Evolutionary conservation across 2,113 vertebrate genomes (phyloP).

Genomic region (Bambusicola thoracicus): DNA sequence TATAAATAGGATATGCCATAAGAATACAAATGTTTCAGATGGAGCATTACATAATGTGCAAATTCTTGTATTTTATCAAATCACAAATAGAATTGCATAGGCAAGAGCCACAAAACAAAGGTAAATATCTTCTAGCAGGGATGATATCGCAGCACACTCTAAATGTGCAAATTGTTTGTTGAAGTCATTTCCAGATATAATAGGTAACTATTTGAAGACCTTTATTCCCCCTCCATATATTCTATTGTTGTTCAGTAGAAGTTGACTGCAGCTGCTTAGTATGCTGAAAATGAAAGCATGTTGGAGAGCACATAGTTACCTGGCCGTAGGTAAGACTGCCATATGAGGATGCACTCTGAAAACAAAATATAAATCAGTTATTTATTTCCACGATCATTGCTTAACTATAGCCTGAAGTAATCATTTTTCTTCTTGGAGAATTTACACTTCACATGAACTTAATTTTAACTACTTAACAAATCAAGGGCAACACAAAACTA

Average conservation of each 20-base stretch:
- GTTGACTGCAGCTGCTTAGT: neutral
- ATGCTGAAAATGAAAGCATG: neutral
- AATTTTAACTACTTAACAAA: neutral
- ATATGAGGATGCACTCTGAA: conserved; percentile 3
- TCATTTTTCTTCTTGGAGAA: neutral
- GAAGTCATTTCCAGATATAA: neutral
- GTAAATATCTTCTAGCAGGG: neutral
- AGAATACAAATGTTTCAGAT: neutral
- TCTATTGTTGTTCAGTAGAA: neutral
- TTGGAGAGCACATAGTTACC: conserved; percentile 33
- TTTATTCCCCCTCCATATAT: neutral
- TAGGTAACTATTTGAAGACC: neutral
- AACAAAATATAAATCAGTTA: neutral
- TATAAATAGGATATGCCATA: neutral
- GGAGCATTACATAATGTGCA: neutral
- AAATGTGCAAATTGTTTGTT: neutral
- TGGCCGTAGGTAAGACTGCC: conserved; percentile 38
- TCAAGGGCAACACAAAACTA: neutral
- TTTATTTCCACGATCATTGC: neutral
- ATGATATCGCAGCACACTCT: neutral
- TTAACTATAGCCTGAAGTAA: neutral
- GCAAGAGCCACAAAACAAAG: neutral
- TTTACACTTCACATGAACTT: neutral
- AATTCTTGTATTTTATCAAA: neutral
- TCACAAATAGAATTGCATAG: neutral